phyloP scores from a whole-genome alignment of 1,140 invertebrate genomes.

The Philaenus spumarius region DNA sequence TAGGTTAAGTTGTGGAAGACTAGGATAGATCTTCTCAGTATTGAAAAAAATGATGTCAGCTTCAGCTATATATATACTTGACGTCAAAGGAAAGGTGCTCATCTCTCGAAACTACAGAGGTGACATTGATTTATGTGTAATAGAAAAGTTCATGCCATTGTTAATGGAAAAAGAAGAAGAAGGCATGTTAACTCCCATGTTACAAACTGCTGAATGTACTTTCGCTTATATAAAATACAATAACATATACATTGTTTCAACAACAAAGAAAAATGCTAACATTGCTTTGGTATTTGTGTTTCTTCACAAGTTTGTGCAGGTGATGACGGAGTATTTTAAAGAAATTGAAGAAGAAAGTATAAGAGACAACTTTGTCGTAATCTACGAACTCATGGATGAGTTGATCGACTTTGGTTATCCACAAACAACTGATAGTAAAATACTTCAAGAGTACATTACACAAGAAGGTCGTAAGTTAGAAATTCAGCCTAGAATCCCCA shows the following conservation, averaged over 20 bases:
- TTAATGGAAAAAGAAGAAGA: conserved; percentile 98
- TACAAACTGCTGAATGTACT: conserved; percentile 83
- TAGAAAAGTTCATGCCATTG: conserved; percentile 97
- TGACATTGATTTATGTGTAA: conserved; percentile 91
- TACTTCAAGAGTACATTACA: conserved; percentile 91
- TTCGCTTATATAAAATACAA: conserved; percentile 99
- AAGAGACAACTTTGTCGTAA: conserved; percentile 97
- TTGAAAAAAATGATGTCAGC: conserved; percentile 81
- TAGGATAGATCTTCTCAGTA: too few species aligned
- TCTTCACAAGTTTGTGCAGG: conserved; percentile 91
- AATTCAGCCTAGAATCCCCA: conserved; percentile 91
- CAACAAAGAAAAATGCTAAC: conserved; percentile 95
- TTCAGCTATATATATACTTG: conserved; percentile 91
- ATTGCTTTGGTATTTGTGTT: conserved; percentile 94
- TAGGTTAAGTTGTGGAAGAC: too few species aligned
- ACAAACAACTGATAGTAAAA: conserved; percentile 98
- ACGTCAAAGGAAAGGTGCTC: conserved; percentile 94
- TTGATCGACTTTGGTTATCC: conserved; percentile 99
- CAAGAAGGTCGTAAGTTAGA: conserved; percentile 99
- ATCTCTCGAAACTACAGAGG: conserved; percentile 97
- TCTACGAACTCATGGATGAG: conserved; percentile 97
- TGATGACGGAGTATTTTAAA: conserved; percentile 98
- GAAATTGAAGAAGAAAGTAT: conserved; percentile 98
- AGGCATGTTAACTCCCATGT: conserved; percentile 81
- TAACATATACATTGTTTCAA: conserved; percentile 95